Evolutionary conservation across 2,113 vertebrate genomes (phyloP).

Genomic region (Terrapene triunguis): DNA sequence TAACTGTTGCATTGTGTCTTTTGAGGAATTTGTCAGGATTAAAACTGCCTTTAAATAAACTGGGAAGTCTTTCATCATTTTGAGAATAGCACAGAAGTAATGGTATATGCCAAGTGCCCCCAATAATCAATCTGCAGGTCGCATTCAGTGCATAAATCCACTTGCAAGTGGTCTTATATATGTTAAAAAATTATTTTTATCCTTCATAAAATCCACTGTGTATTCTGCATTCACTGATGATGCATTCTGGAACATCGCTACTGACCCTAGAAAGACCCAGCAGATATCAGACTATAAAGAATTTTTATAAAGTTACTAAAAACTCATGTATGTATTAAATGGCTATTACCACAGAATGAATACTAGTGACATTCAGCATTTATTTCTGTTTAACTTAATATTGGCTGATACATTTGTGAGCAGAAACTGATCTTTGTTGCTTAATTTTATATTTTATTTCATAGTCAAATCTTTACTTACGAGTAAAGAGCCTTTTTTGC

Average conservation of each 20-base stretch:
- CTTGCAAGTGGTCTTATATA: not conserved
- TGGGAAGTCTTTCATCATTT: not conserved
- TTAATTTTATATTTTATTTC: not conserved
- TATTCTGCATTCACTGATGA: not conserved
- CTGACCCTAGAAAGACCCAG: not conserved
- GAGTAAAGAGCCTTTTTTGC: not conserved
- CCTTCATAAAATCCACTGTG: not conserved
- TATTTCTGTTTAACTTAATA: conserved; percentile 2
- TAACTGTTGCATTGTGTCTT: not conserved
- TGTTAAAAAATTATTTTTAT: not conserved
- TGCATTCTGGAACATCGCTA: not conserved
- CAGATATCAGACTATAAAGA: not conserved
- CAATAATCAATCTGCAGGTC: not conserved
- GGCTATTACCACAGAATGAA: not conserved
- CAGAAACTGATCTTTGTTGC: not conserved
- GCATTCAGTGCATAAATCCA: not conserved
- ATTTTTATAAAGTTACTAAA: not conserved
- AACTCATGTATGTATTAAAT: not conserved
- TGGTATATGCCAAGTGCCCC: not conserved
- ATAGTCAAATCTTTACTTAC: not conserved
- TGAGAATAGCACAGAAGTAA: not conserved
- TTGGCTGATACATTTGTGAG: not conserved
- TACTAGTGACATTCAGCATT: not conserved
- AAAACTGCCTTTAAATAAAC: not conserved
- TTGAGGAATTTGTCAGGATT: not conserved